A percentile compares a stretch with the other conserved stretches of the same genome.
Conservation (phyloP, 2,888 invertebrate species). For the Mimachlamys varia region DNA sequence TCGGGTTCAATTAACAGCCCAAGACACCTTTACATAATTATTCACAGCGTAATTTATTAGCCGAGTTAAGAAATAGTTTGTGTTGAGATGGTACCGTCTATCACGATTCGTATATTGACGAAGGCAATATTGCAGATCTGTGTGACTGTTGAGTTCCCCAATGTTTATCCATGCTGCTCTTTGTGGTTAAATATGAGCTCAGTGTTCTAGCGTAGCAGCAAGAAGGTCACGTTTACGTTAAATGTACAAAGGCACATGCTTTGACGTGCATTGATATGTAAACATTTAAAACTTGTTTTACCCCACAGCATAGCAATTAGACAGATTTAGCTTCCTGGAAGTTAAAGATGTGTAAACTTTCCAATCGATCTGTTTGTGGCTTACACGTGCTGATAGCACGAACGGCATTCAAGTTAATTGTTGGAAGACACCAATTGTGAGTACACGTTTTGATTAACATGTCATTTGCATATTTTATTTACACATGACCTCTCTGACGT, state of each 20-base stretch:
- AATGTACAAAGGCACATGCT: neutral
- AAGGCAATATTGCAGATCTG: neutral
- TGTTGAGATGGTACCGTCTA: neutral
- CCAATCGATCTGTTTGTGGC: neutral
- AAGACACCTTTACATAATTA: neutral
- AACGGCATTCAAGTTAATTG: neutral
- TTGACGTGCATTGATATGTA: slow-evolving; percentile 21
- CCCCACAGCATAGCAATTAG: neutral
- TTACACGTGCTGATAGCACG: neutral
- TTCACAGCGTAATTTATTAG: neutral
- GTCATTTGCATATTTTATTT: neutral
- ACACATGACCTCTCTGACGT: neutral
- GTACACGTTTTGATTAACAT: neutral
- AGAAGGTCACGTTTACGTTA: neutral
- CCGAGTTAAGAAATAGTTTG: neutral
- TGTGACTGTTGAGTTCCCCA: neutral
- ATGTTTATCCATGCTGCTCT: neutral
- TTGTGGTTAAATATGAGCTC: neutral
- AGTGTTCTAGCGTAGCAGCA: neutral
- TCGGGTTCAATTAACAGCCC: neutral
- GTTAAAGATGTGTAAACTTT: neutral
- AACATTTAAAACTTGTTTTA: slow-evolving; percentile 18
- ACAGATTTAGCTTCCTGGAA: neutral
- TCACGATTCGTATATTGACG: neutral
- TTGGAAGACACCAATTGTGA: neutral